Conservation (phyloP, 2,113 vertebrate species). For the Guaruba guarouba region DNA sequence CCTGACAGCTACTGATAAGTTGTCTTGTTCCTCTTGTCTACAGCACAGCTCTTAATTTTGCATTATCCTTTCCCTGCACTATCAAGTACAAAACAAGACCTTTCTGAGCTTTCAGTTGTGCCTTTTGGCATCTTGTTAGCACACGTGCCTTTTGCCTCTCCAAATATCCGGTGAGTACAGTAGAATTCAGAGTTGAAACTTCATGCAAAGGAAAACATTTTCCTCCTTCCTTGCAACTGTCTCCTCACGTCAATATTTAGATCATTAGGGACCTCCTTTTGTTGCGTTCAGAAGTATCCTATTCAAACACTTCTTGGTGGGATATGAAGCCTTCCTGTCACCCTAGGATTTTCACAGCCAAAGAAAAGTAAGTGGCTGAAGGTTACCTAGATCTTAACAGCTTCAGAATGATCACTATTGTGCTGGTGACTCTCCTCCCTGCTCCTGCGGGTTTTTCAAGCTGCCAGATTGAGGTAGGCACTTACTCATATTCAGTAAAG, state of each 20-base stretch:
- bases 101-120: neutral
- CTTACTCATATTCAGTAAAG: neutral
- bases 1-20: slow-evolving; percentile 26
- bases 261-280: neutral
- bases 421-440: neutral
- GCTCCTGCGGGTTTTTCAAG: neutral
- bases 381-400: neutral
- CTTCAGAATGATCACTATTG: neutral
- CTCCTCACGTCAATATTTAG: neutral
- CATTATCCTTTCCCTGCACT: neutral
- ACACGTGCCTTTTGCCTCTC: neutral
- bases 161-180: neutral
- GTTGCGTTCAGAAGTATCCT: neutral
- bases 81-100: neutral
- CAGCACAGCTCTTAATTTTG: neutral
- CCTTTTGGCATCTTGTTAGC: neutral
- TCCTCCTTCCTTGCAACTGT: neutral
- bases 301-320: neutral
- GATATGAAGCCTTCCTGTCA: neutral
- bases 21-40: neutral
- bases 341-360: neutral
- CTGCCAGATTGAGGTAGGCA: neutral
- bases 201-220: neutral
- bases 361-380: neutral
- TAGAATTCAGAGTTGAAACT: neutral